These are phyloP conservation scores for Sebastes matsubarae DNA, from an alignment of 2,797 vertebrate genomes.

Conservation along the genomic window DNA sequence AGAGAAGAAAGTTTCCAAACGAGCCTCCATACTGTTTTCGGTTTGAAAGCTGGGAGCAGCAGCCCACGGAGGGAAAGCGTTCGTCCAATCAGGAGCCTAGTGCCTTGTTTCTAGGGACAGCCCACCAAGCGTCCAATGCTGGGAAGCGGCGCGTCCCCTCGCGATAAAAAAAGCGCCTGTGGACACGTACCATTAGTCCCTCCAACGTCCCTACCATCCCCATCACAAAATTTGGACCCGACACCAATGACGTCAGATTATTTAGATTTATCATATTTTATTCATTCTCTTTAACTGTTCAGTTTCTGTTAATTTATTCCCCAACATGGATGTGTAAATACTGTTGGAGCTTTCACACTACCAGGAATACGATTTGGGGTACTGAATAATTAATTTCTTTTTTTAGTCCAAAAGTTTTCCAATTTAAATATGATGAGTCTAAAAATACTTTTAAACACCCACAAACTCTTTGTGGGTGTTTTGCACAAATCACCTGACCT, in stretches of 20 bases:
- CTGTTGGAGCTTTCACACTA: not conserved
- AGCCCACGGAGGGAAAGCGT: no score
- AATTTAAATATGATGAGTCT: not conserved
- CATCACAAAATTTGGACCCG: not conserved
- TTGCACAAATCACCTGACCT: not conserved
- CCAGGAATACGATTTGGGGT: not conserved
- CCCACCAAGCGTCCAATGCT: no score
- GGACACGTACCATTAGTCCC: no score
- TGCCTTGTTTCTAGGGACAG: no score
- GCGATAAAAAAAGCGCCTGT: no score
- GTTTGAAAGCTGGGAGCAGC: no score
- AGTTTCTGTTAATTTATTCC: not conserved
- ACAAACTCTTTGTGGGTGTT: not conserved
- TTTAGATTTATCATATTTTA: not conserved
- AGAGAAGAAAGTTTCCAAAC: no score
- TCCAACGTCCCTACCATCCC: not conserved
- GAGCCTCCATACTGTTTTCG: no score
- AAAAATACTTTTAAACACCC: not conserved
- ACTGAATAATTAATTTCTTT: not conserved
- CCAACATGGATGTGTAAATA: not conserved
- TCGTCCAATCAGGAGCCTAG: no score
- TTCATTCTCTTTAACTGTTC: not conserved
- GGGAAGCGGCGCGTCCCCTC: no score
- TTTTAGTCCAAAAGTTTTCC: not conserved
- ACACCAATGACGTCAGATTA: not conserved